phyloP scores from a whole-genome alignment of 2,797 vertebrate genomes.

The Sylvia borin region DNA sequence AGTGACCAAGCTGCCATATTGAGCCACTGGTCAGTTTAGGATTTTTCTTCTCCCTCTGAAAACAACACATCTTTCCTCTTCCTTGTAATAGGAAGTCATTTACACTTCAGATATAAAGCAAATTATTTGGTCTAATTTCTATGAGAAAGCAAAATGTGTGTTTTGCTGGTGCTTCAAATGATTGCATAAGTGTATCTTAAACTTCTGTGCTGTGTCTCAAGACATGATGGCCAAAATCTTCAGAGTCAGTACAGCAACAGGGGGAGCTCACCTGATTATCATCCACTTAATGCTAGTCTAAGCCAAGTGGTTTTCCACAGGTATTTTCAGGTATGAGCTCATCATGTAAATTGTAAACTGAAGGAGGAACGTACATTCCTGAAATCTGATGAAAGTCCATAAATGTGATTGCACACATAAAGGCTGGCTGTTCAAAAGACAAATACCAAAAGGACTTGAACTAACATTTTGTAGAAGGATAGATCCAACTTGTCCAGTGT shows the following conservation, averaged over 20 bases:
- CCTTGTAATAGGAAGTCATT: not conserved
- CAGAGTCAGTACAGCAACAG: not conserved
- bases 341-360: conserved; percentile 10
- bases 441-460: not conserved
- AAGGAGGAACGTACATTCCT: not conserved
- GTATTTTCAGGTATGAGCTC: not conserved
- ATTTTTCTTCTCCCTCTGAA: not conserved
- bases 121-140: not conserved
- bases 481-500: not conserved
- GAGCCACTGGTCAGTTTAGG: conserved; percentile 11
- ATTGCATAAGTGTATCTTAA: not conserved
- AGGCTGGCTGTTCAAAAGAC: not conserved
- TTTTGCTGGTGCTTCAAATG: not conserved
- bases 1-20: not conserved
- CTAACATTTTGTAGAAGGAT: not conserved
- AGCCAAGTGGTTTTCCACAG: not conserved
- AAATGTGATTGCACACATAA: not conserved
- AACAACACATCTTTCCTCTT: not conserved
- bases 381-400: not conserved
- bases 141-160: not conserved
- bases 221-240: not conserved
- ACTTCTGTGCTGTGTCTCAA: not conserved
- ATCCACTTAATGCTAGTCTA: not conserved
- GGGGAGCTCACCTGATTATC: not conserved
- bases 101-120: not conserved